Conservation (phyloP, 2,888 invertebrate species). For the Cremastobaeus sp. region DNA sequence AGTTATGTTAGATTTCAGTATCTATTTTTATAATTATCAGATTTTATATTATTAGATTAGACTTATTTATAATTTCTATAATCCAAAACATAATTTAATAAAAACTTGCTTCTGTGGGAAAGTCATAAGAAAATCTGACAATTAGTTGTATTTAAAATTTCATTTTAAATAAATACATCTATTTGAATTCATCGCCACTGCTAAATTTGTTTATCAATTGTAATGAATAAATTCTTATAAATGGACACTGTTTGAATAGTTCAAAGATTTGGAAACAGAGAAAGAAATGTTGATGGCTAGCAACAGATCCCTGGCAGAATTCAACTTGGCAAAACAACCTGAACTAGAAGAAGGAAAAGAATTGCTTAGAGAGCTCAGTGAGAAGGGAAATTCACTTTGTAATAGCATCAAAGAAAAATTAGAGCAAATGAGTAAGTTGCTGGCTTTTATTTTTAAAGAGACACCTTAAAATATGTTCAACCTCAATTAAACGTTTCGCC, state of each 20-base stretch:
- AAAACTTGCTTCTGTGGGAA: too few species aligned
- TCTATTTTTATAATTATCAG: too few species aligned
- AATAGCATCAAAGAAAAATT: conserved; percentile 87
- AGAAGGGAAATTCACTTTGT: conserved; percentile 84
- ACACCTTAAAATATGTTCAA: neutral
- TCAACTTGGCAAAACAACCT: conserved; percentile 92
- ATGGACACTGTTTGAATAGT: conserved; percentile 78
- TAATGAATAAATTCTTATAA: conserved; percentile 18
- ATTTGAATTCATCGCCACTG: too few species aligned
- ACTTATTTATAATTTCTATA: too few species aligned
- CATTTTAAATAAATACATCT: too few species aligned
- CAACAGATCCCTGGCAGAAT: conserved; percentile 94
- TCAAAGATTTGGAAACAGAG: conserved; percentile 87
- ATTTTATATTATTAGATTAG: too few species aligned
- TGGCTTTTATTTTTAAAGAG: neutral
- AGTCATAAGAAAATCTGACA: too few species aligned
- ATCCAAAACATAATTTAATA: too few species aligned
- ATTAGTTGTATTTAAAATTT: too few species aligned
- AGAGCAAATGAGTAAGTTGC: conserved; percentile 85
- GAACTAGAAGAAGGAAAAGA: conserved; percentile 87
- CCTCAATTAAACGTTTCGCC: neutral
- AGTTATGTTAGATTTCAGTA: too few species aligned
- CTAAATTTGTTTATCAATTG: too few species aligned
- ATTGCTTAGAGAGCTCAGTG: conserved; percentile 84
- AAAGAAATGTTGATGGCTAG: conserved; percentile 92